A percentile compares a stretch with the other conserved stretches of the same genome.
phyloP scores from a whole-genome alignment of 2,797 vertebrate genomes.

The Aulostomus chinensis region DNA sequence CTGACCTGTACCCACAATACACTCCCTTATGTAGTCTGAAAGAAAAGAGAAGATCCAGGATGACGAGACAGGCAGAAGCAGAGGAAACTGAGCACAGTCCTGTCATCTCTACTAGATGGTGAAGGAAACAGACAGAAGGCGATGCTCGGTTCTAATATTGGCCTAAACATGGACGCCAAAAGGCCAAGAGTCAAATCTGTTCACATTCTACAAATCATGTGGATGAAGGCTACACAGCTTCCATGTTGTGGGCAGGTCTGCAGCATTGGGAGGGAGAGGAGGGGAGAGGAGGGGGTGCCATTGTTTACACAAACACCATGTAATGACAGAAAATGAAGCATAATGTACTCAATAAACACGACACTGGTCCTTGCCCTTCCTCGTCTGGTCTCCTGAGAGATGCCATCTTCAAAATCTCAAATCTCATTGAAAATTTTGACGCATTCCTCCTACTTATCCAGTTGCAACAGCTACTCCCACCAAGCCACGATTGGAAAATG shows the following conservation, averaged over 20 bases:
- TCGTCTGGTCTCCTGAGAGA: constrained; percentile 16
- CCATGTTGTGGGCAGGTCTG: constrained; percentile 26
- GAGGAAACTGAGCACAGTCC: too few species aligned
- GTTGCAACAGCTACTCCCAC: too few species aligned
- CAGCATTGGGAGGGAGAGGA: too few species aligned
- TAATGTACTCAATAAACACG: constrained; percentile 70
- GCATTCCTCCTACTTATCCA: too few species aligned
- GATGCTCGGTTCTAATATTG: constrained; percentile 27
- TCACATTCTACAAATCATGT: constrained; percentile 54
- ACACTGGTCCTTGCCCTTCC: constrained; percentile 44
- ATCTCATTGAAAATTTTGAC: too few species aligned
- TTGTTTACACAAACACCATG: constrained; percentile 51
- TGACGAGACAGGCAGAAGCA: constrained; percentile 63
- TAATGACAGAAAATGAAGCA: constrained; percentile 67
- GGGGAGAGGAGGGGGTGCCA: constrained; percentile 30
- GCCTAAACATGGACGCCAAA: constrained; percentile 43
- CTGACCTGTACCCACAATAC: constrained; percentile 92
- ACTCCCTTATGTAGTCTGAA: constrained; percentile 91
- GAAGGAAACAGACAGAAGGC: too few species aligned
- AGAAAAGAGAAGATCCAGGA: constrained; percentile 7
- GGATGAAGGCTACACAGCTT: constrained; percentile 30
- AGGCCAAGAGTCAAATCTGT: constrained; percentile 64
- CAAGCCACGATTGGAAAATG: not conserved
- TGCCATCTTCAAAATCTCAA: constrained; percentile 1
- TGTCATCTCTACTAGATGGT: too few species aligned